These are phyloP conservation scores for Adelges cooleyi DNA, from an alignment of 1,140 invertebrate genomes.

Conservation along the genomic window DNA sequence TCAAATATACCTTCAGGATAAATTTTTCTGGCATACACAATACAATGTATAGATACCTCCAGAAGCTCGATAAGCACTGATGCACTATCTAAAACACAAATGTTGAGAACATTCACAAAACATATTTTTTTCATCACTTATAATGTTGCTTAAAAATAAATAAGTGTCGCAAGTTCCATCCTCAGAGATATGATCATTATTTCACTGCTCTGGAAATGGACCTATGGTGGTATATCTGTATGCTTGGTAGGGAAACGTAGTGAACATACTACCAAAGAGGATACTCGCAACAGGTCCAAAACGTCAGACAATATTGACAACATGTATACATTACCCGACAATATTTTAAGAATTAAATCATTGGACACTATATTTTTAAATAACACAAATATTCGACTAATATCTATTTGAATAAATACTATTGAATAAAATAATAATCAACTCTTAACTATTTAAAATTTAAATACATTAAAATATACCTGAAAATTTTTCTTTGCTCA, in stretches of 20 bases:
- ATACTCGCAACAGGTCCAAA: too few species aligned
- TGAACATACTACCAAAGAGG: too few species aligned
- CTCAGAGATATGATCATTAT: neutral
- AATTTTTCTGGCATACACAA: constrained; percentile 44
- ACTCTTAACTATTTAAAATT: neutral
- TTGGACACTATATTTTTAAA: neutral
- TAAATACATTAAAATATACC: neutral
- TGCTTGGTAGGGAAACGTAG: too few species aligned
- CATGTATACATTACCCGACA: neutral
- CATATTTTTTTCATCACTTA: too few species aligned
- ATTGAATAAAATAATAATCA: neutral
- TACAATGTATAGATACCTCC: constrained; percentile 47
- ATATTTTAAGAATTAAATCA: neutral
- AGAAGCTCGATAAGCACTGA: constrained; percentile 46
- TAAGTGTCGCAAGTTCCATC: neutral
- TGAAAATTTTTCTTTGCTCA: constrained; percentile 24
- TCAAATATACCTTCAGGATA: constrained; percentile 49
- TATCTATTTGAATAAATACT: neutral
- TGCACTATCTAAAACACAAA: constrained; percentile 35
- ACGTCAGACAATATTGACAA: too few species aligned
- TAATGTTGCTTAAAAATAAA: neutral
- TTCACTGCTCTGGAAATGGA: too few species aligned
- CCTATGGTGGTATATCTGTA: too few species aligned
- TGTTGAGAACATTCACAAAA: neutral
- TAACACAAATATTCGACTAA: neutral